These are phyloP conservation scores for Calephelis perditalis DNA, from an alignment of 2,888 invertebrate species.

Conservation along the genomic window DNA sequence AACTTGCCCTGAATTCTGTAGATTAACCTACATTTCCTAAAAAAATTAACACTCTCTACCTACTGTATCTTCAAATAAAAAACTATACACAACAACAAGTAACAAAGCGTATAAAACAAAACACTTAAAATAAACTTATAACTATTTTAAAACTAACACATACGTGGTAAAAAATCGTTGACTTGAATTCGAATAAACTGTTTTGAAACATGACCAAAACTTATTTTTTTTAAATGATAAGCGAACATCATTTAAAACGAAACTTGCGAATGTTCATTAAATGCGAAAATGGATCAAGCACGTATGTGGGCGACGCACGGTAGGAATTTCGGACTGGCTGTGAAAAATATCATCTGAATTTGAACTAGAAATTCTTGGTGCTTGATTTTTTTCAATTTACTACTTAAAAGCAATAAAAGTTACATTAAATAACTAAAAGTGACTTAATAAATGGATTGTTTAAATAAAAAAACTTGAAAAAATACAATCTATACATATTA, in stretches of 20 bases:
- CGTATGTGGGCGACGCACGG: slow-evolving; percentile 42
- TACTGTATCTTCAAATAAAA: background rate
- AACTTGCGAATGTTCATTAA: slow-evolving; percentile 34
- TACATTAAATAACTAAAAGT: too few species aligned
- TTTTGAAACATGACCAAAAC: too few species aligned
- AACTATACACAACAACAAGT: slow-evolving; percentile 3
- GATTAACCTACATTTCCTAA: background rate
- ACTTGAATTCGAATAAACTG: too few species aligned
- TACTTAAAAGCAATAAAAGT: background rate
- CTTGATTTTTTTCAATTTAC: background rate
- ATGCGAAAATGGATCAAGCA: slow-evolving; percentile 47
- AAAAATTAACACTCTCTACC: background rate
- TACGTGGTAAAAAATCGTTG: too few species aligned
- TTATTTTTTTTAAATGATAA: background rate
- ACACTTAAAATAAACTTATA: slow-evolving; percentile 3
- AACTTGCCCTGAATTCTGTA: background rate
- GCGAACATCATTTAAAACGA: background rate
- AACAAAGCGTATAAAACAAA: slow-evolving; percentile 11
- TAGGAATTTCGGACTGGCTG: slow-evolving; percentile 35
- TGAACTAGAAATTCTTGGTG: slow-evolving; percentile 1
- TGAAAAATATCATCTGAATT: background rate
- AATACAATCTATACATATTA: too few species aligned
- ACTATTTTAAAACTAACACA: background rate
- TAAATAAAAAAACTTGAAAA: too few species aligned
- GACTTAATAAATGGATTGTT: too few species aligned